Percentiles rank a stretch among this genome's conserved stretches.
Evolutionary conservation across 2,113 vertebrate species (phyloP).

Genomic region (Paedocypris sp.): DNA sequence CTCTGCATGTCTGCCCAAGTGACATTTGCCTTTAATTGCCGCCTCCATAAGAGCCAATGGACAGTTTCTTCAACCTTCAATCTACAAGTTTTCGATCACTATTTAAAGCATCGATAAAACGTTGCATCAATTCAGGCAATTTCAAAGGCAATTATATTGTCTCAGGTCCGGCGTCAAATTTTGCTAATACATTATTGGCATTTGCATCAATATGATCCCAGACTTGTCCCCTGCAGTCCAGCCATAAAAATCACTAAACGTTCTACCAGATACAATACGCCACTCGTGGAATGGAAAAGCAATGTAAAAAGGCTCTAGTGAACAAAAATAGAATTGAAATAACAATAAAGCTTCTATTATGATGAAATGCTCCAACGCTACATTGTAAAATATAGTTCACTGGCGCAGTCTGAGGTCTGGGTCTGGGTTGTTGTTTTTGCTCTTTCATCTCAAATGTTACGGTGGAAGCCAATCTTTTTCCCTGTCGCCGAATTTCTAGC

Average conservation of each 20-base stretch:
- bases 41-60: conserved; percentile 18
- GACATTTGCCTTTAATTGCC: conserved; percentile 32
- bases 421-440: too few relatives aligned
- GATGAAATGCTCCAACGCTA: conserved; percentile 14
- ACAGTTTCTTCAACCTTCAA: conserved; percentile 22
- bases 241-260: conserved; percentile 28
- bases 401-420: conserved; percentile 16
- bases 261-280: conserved; percentile 26
- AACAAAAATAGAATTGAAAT: conserved; percentile 40
- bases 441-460: conserved; percentile 10
- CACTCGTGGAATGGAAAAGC: conserved; percentile 32
- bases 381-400: conserved; percentile 23
- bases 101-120: conserved; percentile 36
- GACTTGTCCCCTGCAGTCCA: conserved; percentile 7
- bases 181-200: conserved; percentile 22
- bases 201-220: conserved; percentile 21
- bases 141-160: conserved; percentile 21
- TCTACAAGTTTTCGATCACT: conserved; percentile 27
- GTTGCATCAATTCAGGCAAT: conserved; percentile 26
- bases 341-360: conserved; percentile 34
- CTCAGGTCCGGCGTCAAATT: conserved; percentile 13
- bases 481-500: conserved; percentile 11
- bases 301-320: conserved; percentile 36
- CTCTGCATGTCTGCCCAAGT: conserved; percentile 18
- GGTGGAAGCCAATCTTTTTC: conserved; percentile 15